Evolutionary conservation across 1,140 invertebrate species (phyloP).

Genomic region (Calycopis cecrops): DNA sequence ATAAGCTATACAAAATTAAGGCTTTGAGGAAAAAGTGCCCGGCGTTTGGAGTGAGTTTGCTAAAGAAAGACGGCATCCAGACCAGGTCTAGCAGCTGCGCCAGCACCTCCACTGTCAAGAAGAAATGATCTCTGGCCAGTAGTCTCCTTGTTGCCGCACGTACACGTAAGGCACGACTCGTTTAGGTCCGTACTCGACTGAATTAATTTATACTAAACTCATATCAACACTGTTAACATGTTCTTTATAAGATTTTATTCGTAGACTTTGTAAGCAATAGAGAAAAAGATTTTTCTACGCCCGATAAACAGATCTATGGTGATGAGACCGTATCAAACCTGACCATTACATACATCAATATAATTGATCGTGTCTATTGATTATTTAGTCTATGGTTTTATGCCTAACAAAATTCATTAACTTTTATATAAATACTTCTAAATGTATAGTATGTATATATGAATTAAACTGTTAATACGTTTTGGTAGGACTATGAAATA

Average conservation of each 20-base stretch:
- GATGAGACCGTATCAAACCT: no score
- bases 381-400: slow-evolving; percentile 3
- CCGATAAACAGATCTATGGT: neutral
- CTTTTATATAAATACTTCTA: slow-evolving; percentile 7
- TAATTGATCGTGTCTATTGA: neutral
- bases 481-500: neutral
- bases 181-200: slow-evolving; percentile 45
- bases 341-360: no score
- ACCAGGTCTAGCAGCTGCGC: slow-evolving; percentile 62
- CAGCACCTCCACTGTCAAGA: slow-evolving; percentile 59
- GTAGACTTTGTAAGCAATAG: neutral
- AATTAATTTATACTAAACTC: slow-evolving; percentile 44
- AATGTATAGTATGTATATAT: slow-evolving; percentile 5
- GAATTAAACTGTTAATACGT: neutral
- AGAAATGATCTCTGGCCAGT: slow-evolving; percentile 60
- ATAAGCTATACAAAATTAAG: slow-evolving; percentile 70
- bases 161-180: slow-evolving; percentile 49
- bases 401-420: slow-evolving; percentile 14
- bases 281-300: neutral
- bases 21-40: slow-evolving; percentile 66
- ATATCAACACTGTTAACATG: slow-evolving; percentile 41
- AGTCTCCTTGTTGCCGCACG: slow-evolving; percentile 29
- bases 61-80: slow-evolving; percentile 66
- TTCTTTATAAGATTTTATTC: slow-evolving; percentile 15
- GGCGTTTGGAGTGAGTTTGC: slow-evolving; percentile 51